Evolutionary conservation across 2,113 vertebrate species (phyloP), one percentile per base, ranked within the genome.

Genomic region (Cottus gobio): DNA sequence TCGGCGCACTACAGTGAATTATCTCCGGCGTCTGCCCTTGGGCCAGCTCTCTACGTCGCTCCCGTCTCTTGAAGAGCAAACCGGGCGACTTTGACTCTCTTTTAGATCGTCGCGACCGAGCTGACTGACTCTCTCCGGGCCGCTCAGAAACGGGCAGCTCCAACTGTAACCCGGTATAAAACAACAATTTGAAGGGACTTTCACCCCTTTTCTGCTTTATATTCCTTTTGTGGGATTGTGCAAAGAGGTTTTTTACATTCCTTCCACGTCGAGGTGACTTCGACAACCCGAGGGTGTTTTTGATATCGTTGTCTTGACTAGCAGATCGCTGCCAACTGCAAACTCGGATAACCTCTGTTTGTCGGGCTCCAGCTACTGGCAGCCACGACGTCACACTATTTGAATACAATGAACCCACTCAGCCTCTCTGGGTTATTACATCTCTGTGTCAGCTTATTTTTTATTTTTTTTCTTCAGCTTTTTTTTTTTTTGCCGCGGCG

Each of bases 341-440:
- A 72, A 82, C 88, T 86, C 82, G 70, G 62, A 84, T 86, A 82
- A 79, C 83, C 68, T 37, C 52, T 76, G 11, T 82, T 79, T 64
- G 57, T 70, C 62, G 30, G 37, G 66, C 48, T 79, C 22, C 62
- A 77, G 70, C 79, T 67, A 13, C 67, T 80, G 73, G 75, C 75
- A 75, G 63, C 37, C 37, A n/a, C 18, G 26, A 44, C 50, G 73
- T 65, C 20, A 18, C 74, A 75, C 54, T 56, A 2, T 88, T 85
- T 87, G 65, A 88, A 87, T 78, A 85, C 79, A 89, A 88, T 85
- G 71, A 80, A 65, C 75, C 58, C 10, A 31, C 72, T 87, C 72
- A 85, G 68, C 54, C 69, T 52, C 34, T 36, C n/a, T 69, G 63
- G 39, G 20, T 76, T 81, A 70, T 71, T 74, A n/a, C 68, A 48